These are phyloP conservation scores for Platyscelio sp. DNA, from an alignment of 2,888 invertebrate species.

Conservation along the genomic window DNA sequence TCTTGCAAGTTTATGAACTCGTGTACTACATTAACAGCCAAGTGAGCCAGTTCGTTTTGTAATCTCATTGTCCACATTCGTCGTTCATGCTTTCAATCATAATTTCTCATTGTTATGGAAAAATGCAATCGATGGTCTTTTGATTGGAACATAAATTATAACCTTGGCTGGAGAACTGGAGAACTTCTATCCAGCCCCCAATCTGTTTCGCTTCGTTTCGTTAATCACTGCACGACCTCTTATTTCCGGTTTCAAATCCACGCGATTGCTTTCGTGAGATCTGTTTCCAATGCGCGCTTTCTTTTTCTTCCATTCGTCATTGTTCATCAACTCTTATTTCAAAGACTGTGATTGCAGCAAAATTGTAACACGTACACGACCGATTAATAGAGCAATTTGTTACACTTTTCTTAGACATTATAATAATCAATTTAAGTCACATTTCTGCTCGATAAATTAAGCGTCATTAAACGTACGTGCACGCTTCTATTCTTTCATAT, in stretches of 20 bases:
- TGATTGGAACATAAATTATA: conserved; percentile 37
- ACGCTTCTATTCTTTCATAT: too few species aligned
- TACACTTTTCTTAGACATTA: too few species aligned
- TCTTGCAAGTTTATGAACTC: too few species aligned
- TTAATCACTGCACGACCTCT: conserved; percentile 28
- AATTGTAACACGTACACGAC: conserved; percentile 24
- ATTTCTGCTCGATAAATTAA: too few species aligned
- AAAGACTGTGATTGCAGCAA: conserved; percentile 5
- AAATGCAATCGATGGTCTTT: conserved; percentile 28
- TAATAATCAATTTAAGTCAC: too few species aligned
- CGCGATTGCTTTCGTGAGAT: conserved; percentile 39
- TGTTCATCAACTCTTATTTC: conserved; percentile 24
- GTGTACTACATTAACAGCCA: too few species aligned
- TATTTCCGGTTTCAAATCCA: conserved; percentile 55
- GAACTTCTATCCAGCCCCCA: neutral
- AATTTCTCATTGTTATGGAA: conserved; percentile 25
- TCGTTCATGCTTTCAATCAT: conserved; percentile 9
- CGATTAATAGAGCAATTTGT: conserved; percentile 49
- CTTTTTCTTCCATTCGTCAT: conserved; percentile 39
- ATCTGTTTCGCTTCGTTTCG: conserved; percentile 9
- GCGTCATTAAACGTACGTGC: too few species aligned
- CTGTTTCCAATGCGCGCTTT: conserved; percentile 36
- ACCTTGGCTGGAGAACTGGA: conserved; percentile 21
- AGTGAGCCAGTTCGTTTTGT: too few species aligned
- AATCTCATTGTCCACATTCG: neutral